These are phyloP conservation scores for Gonocerus acuteangulatus DNA, from an alignment of 2,888 invertebrate genomes.

Conservation along the genomic window DNA sequence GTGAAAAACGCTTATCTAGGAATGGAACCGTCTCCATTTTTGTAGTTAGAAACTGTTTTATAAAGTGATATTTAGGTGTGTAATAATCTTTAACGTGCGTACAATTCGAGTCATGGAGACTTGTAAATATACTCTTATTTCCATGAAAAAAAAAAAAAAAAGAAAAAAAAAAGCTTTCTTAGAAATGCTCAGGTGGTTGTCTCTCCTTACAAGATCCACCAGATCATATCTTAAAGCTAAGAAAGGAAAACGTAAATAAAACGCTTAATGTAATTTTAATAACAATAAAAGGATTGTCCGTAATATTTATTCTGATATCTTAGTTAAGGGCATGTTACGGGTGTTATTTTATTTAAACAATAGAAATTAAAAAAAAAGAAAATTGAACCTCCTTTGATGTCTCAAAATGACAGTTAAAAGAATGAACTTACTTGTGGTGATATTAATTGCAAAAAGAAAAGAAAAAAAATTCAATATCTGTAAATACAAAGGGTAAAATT, in stretches of 20 bases:
- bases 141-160: not conserved
- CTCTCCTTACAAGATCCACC: not conserved
- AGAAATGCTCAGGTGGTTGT: not conserved
- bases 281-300: slow-evolving; percentile 24
- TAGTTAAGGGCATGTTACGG: slow-evolving; percentile 27
- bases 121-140: slow-evolving; percentile 3
- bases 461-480: slow-evolving; percentile 18
- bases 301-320: slow-evolving; percentile 27
- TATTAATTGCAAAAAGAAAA: slow-evolving; percentile 11
- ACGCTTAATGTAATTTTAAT: slow-evolving; percentile 27
- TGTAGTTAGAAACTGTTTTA: slow-evolving; percentile 22
- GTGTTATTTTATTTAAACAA: slow-evolving; percentile 23
- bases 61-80: slow-evolving; percentile 25
- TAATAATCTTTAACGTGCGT: slow-evolving; percentile 25
- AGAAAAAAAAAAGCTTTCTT: not conserved
- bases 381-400: slow-evolving; percentile 6
- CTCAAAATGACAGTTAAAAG: slow-evolving; percentile 13
- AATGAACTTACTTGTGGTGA: slow-evolving; percentile 15
- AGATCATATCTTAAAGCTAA: not conserved
- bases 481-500: slow-evolving; percentile 16
- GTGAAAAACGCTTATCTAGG: slow-evolving; percentile 27
- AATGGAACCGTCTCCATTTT: slow-evolving; percentile 28
- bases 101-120: slow-evolving; percentile 7
- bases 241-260: slow-evolving; percentile 9
- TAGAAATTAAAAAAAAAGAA: too few species aligned